A percentile compares a stretch with the other conserved stretches of the same genome.
These are phyloP conservation scores for Sapajus apella DNA, from an alignment of 2,113 vertebrate species.

Conservation along the genomic window DNA sequence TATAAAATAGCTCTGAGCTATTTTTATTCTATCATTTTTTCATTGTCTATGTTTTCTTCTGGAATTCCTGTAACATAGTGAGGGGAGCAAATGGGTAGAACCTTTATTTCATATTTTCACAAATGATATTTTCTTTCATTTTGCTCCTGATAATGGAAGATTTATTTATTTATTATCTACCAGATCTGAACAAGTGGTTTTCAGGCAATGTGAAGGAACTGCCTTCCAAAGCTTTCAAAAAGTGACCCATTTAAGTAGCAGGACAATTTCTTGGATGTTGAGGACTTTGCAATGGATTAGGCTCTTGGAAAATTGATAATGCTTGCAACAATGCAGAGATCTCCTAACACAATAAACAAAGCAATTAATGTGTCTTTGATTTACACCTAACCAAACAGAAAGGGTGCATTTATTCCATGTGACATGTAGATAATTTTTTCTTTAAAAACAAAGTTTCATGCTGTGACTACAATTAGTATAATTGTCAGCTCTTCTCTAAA, in stretches of 20 bases:
- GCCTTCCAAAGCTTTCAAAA: neutral
- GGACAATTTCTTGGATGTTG: neutral
- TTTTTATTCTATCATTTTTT: neutral
- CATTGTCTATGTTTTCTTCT: neutral
- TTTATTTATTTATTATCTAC: neutral
- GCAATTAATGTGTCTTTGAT: constrained; percentile 90
- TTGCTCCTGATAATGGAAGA: neutral
- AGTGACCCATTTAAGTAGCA: neutral
- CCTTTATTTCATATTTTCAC: neutral
- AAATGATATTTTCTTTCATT: neutral
- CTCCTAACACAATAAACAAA: constrained; percentile 83
- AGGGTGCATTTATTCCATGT: constrained; percentile 84
- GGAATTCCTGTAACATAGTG: no score
- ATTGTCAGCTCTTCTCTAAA: constrained; percentile 95
- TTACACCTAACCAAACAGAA: constrained; percentile 87
- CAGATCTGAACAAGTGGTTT: neutral
- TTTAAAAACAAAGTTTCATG: constrained; percentile 91
- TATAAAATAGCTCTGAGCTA: neutral
- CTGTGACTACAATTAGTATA: constrained; percentile 94
- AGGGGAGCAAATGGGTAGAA: neutral
- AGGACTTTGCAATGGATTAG: constrained; percentile 55
- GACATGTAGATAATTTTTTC: constrained; percentile 86
- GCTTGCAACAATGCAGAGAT: constrained; percentile 71
- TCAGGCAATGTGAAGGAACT: neutral
- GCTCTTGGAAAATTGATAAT: constrained; percentile 68